Percentiles rank a stretch among this genome's conserved stretches.
These are phyloP conservation scores for Sisyra terminalis DNA, from an alignment of 2,888 invertebrate genomes.

Conservation along the genomic window DNA sequence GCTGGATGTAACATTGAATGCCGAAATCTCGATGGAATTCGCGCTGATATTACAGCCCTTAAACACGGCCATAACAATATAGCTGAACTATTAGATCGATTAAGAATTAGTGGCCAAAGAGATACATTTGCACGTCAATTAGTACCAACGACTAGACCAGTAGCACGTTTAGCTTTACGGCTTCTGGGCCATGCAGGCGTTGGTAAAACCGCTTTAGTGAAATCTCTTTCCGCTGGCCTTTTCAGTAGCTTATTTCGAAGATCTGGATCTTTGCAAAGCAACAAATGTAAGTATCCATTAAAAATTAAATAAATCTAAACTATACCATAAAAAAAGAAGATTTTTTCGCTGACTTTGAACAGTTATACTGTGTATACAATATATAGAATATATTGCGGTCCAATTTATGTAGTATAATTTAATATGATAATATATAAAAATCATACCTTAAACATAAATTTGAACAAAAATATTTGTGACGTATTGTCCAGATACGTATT, in stretches of 20 bases:
- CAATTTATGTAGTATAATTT: too few relatives aligned
- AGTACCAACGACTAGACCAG: slow-evolving; percentile 35
- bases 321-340: not conserved
- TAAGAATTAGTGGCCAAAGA: slow-evolving; percentile 37
- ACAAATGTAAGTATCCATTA: slow-evolving; percentile 25
- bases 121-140: slow-evolving; percentile 35
- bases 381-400: too few relatives aligned
- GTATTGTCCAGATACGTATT: too few relatives aligned
- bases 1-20: slow-evolving; percentile 53
- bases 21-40: slow-evolving; percentile 49
- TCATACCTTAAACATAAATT: too few relatives aligned
- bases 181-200: slow-evolving; percentile 54
- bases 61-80: slow-evolving; percentile 55
- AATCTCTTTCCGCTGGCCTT: slow-evolving; percentile 47
- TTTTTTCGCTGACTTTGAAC: too few relatives aligned
- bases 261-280: slow-evolving; percentile 30
- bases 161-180: slow-evolving; percentile 46
- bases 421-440: too few relatives aligned
- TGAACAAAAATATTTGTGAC: too few relatives aligned
- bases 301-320: not conserved
- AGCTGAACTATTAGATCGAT: slow-evolving; percentile 44
- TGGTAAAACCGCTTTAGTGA: slow-evolving; percentile 52
- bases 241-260: slow-evolving; percentile 46
- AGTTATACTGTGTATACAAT: too few relatives aligned
- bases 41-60: slow-evolving; percentile 60